Conservation (phyloP, 2,888 invertebrate genomes). For the Rotaria magnacalcarata region DNA sequence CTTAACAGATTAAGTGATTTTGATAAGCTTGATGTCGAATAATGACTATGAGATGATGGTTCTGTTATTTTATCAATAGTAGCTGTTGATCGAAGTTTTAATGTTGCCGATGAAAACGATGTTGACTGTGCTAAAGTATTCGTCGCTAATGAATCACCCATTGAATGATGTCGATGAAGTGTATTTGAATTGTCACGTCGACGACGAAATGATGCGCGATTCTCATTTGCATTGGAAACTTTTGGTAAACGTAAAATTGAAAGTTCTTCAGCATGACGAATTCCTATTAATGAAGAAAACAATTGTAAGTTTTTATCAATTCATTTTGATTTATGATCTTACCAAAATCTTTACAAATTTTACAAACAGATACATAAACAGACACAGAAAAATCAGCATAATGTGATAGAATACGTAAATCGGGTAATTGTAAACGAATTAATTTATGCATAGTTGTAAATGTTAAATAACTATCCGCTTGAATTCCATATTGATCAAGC, state of each 20-base stretch:
- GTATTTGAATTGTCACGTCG: background rate
- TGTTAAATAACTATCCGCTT: conserved; percentile 83
- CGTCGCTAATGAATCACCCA: conserved; percentile 15
- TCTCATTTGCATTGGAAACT: background rate
- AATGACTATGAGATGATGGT: background rate
- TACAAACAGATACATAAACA: conserved; percentile 84
- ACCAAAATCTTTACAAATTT: conserved; percentile 81
- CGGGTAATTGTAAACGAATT: conserved; percentile 81
- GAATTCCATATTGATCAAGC: conserved; percentile 89
- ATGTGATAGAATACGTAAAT: conserved; percentile 81
- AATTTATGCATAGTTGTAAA: conserved; percentile 97
- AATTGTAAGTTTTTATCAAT: background rate
- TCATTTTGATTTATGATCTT: conserved; percentile 44
- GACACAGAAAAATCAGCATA: conserved; percentile 90
- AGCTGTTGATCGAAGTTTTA: background rate
- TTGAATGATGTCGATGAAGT: conserved; percentile 9
- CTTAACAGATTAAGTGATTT: background rate
- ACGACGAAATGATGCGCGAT: background rate
- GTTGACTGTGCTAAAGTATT: background rate
- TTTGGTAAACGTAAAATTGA: conserved; percentile 61
- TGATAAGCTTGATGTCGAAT: background rate
- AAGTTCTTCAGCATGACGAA: conserved; percentile 91
- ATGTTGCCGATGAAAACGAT: background rate
- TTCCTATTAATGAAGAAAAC: conserved; percentile 64
- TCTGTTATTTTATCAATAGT: background rate